Base-by-base conservation (phyloP, 2,113 vertebrate species). In the Chascanopsetta lugubris region DNA sequence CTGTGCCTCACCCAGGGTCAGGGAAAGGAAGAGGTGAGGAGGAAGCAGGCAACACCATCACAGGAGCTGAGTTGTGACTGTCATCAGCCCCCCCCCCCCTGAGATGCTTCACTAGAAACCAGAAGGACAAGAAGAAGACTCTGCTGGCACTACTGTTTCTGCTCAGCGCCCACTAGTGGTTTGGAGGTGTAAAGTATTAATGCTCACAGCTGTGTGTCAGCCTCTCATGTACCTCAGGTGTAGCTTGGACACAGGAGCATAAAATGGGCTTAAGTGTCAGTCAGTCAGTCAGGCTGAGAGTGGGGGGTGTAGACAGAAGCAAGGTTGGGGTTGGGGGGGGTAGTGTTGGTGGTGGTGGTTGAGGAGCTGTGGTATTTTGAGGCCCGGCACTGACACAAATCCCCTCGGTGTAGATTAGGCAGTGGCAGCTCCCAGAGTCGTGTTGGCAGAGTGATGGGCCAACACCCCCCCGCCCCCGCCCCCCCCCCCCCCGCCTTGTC, bases 371-470 rank as follows among this genome's bases (percentile, higher is more conserved):
- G 85, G 82, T 88, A 88, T 92, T 91, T 92, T 87, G 80, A 91
- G 85, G 79, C 83, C 72, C 73, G 46, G 75, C 77, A 73, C 69
- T 85, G 86, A 91, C 84, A 89, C 84, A 86, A 88, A 88, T 88
- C 87, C 84, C 80, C 85, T 85, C 73, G 47, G 82, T 64, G 9
- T 67, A 83, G 85, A 77, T 57, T 56, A 84, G 85, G 86, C 80
- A 80, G 83, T 77, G 86, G 86, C 87, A 87, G 82, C 88, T 88
- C 77, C 64, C 75, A 72, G 87, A 87, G 86, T 89, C 79, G 56
- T 57, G 68, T 83, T 85, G 59, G 77, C 83, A 85, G 84, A 67
- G 84, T 69, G 56, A 68, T 58, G 74, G 79, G 69, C 83, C 75
- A 76, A 75, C 85, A 80, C 80, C 73, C 80, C 79, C 74, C 85